These are phyloP conservation scores for Byasa hedistus DNA, from an alignment of 2,888 invertebrate genomes.

Conservation along the genomic window DNA sequence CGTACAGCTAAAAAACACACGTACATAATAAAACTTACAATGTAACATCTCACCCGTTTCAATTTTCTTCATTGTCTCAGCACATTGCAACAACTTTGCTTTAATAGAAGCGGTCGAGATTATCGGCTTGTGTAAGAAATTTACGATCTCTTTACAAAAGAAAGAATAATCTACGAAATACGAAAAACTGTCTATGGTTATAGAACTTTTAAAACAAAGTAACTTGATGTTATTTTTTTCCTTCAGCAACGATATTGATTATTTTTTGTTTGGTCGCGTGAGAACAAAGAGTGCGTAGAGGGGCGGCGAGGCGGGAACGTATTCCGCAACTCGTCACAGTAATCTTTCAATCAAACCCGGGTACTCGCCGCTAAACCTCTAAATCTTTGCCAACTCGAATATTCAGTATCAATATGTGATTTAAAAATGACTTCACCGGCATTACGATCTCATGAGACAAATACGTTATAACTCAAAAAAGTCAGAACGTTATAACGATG, in stretches of 20 bases:
- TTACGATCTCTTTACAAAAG: not conserved
- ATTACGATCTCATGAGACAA: not conserved
- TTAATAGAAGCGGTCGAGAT: no score
- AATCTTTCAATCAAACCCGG: constrained; percentile 6
- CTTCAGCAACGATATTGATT: constrained; percentile 18
- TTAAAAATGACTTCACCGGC: not conserved
- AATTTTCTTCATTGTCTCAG: no score
- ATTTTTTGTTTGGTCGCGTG: constrained; percentile 10
- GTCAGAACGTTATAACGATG: no score
- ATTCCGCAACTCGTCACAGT: not conserved
- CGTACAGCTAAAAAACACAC: no score
- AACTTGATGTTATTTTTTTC: not conserved
- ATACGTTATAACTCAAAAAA: no score
- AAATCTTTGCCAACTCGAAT: not conserved
- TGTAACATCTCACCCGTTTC: no score
- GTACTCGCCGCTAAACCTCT: not conserved
- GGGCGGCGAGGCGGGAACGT: not conserved
- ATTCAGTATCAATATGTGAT: not conserved
- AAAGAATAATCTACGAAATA: not conserved
- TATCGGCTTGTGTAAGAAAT: no score
- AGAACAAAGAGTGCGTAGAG: constrained; percentile 20
- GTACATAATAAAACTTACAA: no score
- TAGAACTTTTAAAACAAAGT: not conserved
- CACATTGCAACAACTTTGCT: no score
- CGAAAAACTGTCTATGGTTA: not conserved